phyloP scores from a whole-genome alignment of 2,797 vertebrate genomes.

The Gobionotothen gibberifrons region DNA sequence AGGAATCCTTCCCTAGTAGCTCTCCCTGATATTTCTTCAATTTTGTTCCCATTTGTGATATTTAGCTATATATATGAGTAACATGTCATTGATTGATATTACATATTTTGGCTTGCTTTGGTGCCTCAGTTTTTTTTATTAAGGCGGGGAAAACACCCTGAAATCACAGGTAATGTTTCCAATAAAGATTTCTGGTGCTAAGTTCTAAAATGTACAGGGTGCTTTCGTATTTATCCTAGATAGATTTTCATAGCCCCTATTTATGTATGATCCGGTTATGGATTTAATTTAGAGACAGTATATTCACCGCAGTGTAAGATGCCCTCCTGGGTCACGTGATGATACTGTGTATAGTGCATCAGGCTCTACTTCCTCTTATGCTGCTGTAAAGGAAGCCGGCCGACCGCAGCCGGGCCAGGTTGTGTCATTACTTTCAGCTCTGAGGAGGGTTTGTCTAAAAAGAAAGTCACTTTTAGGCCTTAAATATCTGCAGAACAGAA shows the following conservation, averaged over 20 bases:
- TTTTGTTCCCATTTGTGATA: too few species aligned
- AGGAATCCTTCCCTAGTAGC: too few species aligned
- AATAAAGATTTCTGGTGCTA: too few species aligned
- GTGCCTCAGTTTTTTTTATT: too few species aligned
- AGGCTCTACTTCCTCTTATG: conserved; percentile 58
- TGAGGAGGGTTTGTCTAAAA: background rate
- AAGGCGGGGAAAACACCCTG: too few species aligned
- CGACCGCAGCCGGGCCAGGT: conserved; percentile 27
- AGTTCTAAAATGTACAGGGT: too few species aligned
- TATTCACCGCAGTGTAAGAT: rapidly evolving
- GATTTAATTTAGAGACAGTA: background rate
- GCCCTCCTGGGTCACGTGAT: background rate
- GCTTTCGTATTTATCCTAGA: too few species aligned
- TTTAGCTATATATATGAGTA: too few species aligned
- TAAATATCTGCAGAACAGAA: background rate
- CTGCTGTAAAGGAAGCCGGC: conserved; percentile 45
- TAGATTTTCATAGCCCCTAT: background rate
- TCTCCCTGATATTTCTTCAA: too few species aligned
- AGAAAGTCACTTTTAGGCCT: background rate
- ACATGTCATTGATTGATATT: too few species aligned
- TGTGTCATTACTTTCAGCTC: conserved; percentile 24
- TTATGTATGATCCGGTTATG: background rate
- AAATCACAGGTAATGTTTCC: too few species aligned
- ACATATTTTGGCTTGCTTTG: too few species aligned
- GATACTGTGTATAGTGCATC: background rate